Conservation (phyloP, 2,113 vertebrate species). For the Chitala chitala region DNA sequence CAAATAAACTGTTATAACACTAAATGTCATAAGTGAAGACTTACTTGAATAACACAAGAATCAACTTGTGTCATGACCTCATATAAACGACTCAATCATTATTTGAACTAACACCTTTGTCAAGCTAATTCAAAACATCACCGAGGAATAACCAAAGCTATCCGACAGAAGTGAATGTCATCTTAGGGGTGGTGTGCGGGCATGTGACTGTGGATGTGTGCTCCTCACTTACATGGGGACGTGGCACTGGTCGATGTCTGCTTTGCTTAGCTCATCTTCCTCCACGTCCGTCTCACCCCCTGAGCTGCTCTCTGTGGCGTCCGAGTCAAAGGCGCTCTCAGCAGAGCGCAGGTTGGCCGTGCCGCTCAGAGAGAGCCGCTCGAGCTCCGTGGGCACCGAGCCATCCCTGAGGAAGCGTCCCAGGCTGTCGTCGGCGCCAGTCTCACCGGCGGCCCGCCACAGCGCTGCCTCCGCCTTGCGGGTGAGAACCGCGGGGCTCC, state of each 20-base stretch:
- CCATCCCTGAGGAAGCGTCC: slow-evolving; percentile 79
- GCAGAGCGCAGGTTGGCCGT: slow-evolving; percentile 79
- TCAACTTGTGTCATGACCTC: no score
- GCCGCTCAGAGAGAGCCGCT: slow-evolving; percentile 83
- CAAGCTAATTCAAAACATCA: no score
- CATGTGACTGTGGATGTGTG: no score
- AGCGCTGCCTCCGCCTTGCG: slow-evolving; percentile 74
- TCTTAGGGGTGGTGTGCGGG: neutral
- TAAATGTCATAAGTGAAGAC: neutral
- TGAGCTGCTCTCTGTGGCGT: slow-evolving; percentile 94
- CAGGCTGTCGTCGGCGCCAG: slow-evolving; percentile 67
- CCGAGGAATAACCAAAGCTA: no score
- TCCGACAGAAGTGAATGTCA: no score
- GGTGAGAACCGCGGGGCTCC: slow-evolving; percentile 68
- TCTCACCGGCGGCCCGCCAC: slow-evolving; percentile 67
- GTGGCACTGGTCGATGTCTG: slow-evolving; percentile 80
- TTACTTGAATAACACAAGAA: neutral
- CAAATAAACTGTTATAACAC: no score
- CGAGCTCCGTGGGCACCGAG: slow-evolving; percentile 79
- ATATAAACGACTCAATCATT: neutral
- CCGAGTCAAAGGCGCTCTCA: slow-evolving; percentile 90
- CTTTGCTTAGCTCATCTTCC: slow-evolving; percentile 84
- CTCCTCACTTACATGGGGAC: slow-evolving; percentile 95
- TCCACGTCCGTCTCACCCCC: slow-evolving; percentile 93
- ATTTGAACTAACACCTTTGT: no score